Base-by-base conservation (phyloP, 2,797 vertebrate genomes). In the Eurystomus glaucurus region DNA sequence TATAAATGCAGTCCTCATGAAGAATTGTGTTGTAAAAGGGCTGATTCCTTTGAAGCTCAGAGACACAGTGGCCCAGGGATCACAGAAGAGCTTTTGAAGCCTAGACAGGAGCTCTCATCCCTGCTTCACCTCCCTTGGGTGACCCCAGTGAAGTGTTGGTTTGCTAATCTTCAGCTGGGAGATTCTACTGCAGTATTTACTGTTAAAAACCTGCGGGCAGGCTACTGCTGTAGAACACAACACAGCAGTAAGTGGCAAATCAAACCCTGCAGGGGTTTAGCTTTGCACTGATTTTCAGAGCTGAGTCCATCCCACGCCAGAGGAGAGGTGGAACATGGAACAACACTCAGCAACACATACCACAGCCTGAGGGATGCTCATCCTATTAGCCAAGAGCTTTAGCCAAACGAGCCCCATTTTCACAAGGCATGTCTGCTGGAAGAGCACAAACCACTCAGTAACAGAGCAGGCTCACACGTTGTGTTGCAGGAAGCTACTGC, bases 1-100 rank as follows among this genome's bases (percentile, higher is more conserved):
- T 65, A 86, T 57, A 95, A 85, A 87, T n/a, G 4, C 31, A 41
- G 31, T n/a, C 6, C 41, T 90, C 77, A n/a, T 35, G 39, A 86
- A 4, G 1, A 77, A 69, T 39, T 76, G 35, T 66, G 35, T 84
- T 89, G 78, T 86, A 58, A 95, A 91, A 94, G 50, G 22, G 6
- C 4, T 84, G 57, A 76, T 76, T 93, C 45, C 43, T 62, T 8
- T 55, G 50, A 25, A 82, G 54, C 54, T 87, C 28, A 85, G 57
- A 61, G 65, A 45, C 25, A 58, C 43, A 45, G 66, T 25, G 33
- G 77, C 70, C 41, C 35, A 39, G 35, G 29, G 81, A 81, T 92
- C 80, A 94, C 43, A 83, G 35, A 82, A 95, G 62, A 93, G 74
- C 55, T 92, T 87, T 70, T 94, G 66, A 95, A 82, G 62, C 60